Percentiles rank a stretch among this genome's conserved stretches.
These are phyloP conservation scores for Ceratothoa steindachneri DNA, from an alignment of 2,888 invertebrate genomes.

Conservation along the genomic window DNA sequence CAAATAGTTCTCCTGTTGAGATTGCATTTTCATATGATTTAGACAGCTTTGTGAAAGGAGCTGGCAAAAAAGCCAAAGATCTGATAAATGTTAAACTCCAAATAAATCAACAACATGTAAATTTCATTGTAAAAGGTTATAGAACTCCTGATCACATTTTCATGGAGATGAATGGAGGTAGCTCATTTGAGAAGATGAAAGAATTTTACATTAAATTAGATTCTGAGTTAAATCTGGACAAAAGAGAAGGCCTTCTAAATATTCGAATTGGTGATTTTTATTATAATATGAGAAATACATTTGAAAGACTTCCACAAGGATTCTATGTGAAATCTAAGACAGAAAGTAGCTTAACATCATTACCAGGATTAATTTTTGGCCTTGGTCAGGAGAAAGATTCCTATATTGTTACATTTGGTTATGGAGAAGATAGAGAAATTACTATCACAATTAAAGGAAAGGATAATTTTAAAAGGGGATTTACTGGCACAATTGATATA, in stretches of 20 bases:
- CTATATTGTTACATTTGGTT: constrained; percentile 31
- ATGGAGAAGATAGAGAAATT: constrained; percentile 34
- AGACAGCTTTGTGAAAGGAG: constrained; percentile 19
- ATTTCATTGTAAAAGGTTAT: constrained; percentile 18
- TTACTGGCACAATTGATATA: constrained; percentile 30
- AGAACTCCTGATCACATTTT: constrained; percentile 24
- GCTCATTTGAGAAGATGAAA: neutral
- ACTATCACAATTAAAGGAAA: constrained; percentile 38
- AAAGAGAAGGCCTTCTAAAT: constrained; percentile 29
- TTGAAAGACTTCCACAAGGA: constrained; percentile 28
- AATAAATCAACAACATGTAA: constrained; percentile 17
- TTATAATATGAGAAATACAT: constrained; percentile 27
- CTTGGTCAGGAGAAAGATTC: constrained; percentile 27
- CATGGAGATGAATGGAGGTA: constrained; percentile 18
- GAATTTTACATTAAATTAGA: constrained; percentile 32
- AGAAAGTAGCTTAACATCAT: constrained; percentile 28
- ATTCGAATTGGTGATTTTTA: constrained; percentile 31
- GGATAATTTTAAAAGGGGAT: constrained; percentile 27
- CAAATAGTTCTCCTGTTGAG: constrained; percentile 14
- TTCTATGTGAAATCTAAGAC: constrained; percentile 32
- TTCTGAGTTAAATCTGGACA: constrained; percentile 25
- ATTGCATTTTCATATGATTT: constrained; percentile 28
- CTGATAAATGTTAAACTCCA: constrained; percentile 27
- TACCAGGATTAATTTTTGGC: constrained; percentile 35
- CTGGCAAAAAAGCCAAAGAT: constrained; percentile 11